Conservation (phyloP, 1,140 invertebrate genomes). For the Dolichoris vasculosae region DNA sequence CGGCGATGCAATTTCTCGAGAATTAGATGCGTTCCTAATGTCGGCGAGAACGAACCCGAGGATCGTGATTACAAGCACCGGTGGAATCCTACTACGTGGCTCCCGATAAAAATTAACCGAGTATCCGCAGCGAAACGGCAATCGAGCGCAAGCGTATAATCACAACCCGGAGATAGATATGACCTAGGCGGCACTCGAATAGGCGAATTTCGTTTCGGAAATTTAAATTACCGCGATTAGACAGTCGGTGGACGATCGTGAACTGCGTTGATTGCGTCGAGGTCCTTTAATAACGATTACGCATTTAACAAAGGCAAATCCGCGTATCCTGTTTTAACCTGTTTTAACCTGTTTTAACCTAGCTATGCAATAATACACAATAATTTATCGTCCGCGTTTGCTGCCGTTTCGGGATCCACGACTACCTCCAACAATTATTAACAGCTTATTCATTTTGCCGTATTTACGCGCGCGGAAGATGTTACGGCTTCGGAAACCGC, state of each 20-base stretch:
- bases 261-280: background rate
- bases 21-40: conserved; percentile 39
- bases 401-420: background rate
- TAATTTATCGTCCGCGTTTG: background rate
- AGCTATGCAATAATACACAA: background rate
- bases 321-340: background rate
- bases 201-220: conserved; percentile 10
- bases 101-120: conserved; percentile 42
- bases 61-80: background rate
- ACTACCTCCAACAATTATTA: background rate
- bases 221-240: conserved; percentile 11
- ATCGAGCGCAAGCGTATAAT: conserved; percentile 11
- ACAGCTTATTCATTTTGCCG: background rate
- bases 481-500: background rate
- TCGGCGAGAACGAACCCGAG: conserved; percentile 27
- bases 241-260: background rate
- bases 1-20: conserved; percentile 27
- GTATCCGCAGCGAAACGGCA: background rate
- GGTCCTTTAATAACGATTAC: background rate
- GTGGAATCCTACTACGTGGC: background rate
- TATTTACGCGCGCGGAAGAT: background rate
- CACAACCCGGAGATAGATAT: background rate
- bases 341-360: background rate
- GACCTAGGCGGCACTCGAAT: background rate
- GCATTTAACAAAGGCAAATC: background rate